These are phyloP conservation scores for Patiria miniata DNA, from an alignment of 35 echinoderm and acorn worm species.

Conservation along the genomic window DNA sequence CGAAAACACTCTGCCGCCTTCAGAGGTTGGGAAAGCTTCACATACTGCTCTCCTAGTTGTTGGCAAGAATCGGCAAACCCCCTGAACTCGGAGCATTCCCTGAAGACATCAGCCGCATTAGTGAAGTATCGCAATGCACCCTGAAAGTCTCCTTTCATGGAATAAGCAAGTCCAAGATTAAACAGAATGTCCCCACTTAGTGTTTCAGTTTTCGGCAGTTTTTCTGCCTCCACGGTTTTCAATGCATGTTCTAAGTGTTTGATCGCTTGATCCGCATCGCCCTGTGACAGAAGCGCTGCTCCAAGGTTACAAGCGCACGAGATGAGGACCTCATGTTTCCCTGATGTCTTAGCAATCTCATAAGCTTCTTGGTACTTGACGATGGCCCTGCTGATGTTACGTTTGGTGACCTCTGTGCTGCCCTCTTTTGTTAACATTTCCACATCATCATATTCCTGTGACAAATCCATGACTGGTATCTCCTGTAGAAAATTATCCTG, in stretches of 20 bases:
- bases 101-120: slow-evolving; percentile 5
- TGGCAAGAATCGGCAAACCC: slow-evolving; percentile 31
- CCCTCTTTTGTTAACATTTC: slow-evolving; percentile 19
- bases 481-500: neutral
- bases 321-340: neutral
- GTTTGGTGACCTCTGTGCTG: neutral
- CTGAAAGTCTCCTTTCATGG: neutral
- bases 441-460: slow-evolving; percentile 4
- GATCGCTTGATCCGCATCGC: neutral
- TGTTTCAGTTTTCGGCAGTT: neutral
- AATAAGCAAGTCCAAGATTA: slow-evolving; percentile 40
- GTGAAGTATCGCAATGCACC: neutral
- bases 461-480: slow-evolving; percentile 5
- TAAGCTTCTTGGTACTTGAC: slow-evolving; percentile 35
- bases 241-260: neutral
- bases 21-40: slow-evolving; percentile 1
- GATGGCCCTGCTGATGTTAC: neutral
- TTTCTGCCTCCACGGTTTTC: neutral
- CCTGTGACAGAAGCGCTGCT: slow-evolving; percentile 34
- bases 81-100: neutral
- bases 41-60: slow-evolving; percentile 37
- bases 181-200: slow-evolving; percentile 21
- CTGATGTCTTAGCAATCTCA: slow-evolving; percentile 22
- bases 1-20: slow-evolving; percentile 27
- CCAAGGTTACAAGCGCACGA: slow-evolving; percentile 47